Conservation (phyloP, 2,113 vertebrate species). For the Ahaetulla prasina region DNA sequence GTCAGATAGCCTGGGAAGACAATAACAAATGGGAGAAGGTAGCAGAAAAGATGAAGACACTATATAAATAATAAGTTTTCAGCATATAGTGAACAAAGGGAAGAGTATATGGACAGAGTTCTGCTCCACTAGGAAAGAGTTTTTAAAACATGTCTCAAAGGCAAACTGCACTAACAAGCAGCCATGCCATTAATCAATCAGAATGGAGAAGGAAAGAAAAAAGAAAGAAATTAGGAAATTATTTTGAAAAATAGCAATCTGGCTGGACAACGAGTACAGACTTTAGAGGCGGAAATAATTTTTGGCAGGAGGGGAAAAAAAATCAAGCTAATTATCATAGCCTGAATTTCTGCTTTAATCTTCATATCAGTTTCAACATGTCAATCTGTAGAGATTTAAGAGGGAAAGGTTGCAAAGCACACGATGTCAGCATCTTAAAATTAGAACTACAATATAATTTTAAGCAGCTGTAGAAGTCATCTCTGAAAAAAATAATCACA, state of each 20-base stretch:
- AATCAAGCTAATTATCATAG: neutral
- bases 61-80: slow-evolving; percentile 46
- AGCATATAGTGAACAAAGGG: neutral
- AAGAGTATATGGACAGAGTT: neutral
- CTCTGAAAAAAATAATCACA: neutral
- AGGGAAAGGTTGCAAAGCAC: neutral
- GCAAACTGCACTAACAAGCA: neutral
- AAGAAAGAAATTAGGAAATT: neutral
- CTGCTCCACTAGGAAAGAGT: slow-evolving; percentile 19
- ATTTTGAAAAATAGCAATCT: slow-evolving; percentile 15
- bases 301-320: neutral
- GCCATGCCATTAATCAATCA: slow-evolving; percentile 9
- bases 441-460: neutral
- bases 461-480: neutral
- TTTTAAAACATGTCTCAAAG: neutral
- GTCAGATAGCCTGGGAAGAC: neutral
- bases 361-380: neutral
- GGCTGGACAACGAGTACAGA: neutral
- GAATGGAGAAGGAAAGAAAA: neutral
- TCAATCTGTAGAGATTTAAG: neutral
- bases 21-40: neutral
- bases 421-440: neutral
- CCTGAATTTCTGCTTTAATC: neutral
- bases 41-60: neutral
- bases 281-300: neutral